Base-by-base conservation (phyloP, 2,888 invertebrate species). In the Macrostomum cliftonense region DNA sequence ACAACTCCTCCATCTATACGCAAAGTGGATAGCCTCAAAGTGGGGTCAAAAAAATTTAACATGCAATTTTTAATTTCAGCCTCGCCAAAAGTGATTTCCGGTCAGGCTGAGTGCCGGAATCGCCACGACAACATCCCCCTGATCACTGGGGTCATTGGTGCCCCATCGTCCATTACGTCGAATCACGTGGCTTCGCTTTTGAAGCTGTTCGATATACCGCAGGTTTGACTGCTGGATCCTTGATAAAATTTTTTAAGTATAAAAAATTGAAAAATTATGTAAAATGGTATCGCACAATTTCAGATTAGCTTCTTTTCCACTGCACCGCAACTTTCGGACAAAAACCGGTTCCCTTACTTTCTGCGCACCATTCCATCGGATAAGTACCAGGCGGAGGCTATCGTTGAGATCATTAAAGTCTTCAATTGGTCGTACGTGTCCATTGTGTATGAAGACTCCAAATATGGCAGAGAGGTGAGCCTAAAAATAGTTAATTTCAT, bases 301-400 rank as follows among this genome's bases (percentile, higher is more conserved):
- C 74, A 89, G 89, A 86, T 89, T 14, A 88, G 88, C 0, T 91
- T 85, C 72, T 89, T 89, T 73, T 88, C 88, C 0, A 89, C 89
- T 1, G 87, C 86, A 57, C 85, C 89, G 0, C 88, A 88, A 68
- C 73, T 91, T 55, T 87, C 86, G 56, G 88, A 87, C 74, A 86
- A 88, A 63, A 85, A 88, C 58, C 78, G 89, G 2, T 91, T 88
- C 69, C 88, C 89, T 63, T 91, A 82, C 70, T 91, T 91, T 72
- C 81, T 86, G 1, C 75, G 89, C 42, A 91, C 89, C 5, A 89
- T 91, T 59, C 89, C 89, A 1, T 88, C 87, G 0, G 89, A 91
- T 70, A 82, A 83, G 63, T 83, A 88, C 68, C 89, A 91, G 71
- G 68, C 68, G 2, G 81, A 85, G 59, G 89, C 86, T 0, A 91